Conservation (phyloP, 2,797 vertebrate species). For the Lepus townsendii region DNA sequence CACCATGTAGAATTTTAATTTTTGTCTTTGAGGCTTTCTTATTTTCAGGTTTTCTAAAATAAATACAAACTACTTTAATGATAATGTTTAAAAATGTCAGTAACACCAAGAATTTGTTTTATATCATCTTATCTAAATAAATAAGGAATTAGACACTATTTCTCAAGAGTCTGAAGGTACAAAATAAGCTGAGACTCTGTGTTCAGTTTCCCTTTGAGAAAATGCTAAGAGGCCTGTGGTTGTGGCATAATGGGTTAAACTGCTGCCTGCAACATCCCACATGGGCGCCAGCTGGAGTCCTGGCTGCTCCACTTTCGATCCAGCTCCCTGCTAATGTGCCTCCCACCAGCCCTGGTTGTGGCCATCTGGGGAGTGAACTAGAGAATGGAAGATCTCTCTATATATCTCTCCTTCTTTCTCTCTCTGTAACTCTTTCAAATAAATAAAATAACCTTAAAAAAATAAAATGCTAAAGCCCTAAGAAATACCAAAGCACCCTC, state of each 20-base stretch:
- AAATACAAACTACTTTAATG: not conserved
- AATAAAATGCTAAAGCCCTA: not conserved
- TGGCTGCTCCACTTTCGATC: no score
- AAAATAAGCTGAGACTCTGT: conserved; percentile 48
- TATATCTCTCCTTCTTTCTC: no score
- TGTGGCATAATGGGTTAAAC: no score
- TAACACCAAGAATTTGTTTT: conserved; percentile 48
- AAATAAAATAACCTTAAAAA: no score
- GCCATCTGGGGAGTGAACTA: no score
- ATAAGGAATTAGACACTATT: conserved; percentile 40
- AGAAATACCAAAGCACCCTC: conserved; percentile 69
- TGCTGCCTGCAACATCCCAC: no score
- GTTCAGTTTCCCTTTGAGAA: conserved; percentile 40
- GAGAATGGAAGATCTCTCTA: no score
- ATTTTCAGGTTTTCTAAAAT: conserved; percentile 62
- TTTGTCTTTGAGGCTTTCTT: conserved; percentile 44
- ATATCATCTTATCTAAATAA: conserved; percentile 20
- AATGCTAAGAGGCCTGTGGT: not conserved
- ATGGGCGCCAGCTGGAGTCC: no score
- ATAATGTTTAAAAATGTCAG: conserved; percentile 32
- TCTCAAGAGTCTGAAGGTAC: conserved; percentile 51
- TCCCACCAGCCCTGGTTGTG: no score
- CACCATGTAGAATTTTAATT: not conserved
- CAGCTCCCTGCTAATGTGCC: no score
- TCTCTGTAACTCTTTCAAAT: no score